Evolutionary conservation across 2,888 invertebrate genomes (phyloP).

Genomic region (Cryptus viduatorius): DNA sequence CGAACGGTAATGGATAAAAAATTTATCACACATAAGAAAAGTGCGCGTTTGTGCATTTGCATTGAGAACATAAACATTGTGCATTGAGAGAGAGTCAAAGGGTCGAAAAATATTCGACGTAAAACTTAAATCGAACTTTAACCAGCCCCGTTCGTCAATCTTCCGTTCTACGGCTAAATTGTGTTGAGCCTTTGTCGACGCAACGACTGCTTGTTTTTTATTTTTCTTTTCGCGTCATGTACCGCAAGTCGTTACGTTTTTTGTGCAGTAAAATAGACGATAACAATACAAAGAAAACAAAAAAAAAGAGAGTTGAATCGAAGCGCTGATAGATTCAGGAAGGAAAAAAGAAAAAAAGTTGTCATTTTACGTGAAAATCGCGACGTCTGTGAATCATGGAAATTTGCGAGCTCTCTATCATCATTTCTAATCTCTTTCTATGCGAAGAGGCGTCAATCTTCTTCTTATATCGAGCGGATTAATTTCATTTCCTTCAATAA

Average conservation of each 20-base stretch:
- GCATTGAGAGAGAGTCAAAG: constrained; percentile 19
- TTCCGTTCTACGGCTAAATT: constrained; percentile 44
- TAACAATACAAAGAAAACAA: background rate
- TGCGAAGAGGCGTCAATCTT: constrained; percentile 5
- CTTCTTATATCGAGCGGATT: constrained; percentile 28
- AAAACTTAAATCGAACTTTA: constrained; percentile 11
- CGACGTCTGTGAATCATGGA: constrained; percentile 25
- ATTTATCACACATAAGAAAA: constrained; percentile 31
- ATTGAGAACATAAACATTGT: constrained; percentile 37
- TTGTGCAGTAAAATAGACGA: constrained; percentile 27
- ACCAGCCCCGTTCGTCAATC: constrained; percentile 37
- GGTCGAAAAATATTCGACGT: constrained; percentile 6
- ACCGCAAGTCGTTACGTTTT: constrained; percentile 17
- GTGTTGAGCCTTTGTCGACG: constrained; percentile 49
- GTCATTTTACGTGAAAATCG: constrained; percentile 17
- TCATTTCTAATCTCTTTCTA: constrained; percentile 2
- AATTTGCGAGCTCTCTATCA: constrained; percentile 22
- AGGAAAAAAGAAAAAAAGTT: constrained; percentile 5
- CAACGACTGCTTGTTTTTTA: constrained; percentile 15
- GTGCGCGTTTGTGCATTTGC: constrained; percentile 49
- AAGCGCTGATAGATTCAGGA: background rate
- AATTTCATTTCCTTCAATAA: constrained; percentile 6
- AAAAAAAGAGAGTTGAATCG: constrained; percentile 2
- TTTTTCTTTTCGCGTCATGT: constrained; percentile 10
- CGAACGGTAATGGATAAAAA: constrained; percentile 20